phyloP scores from a whole-genome alignment of 2,797 vertebrate genomes.

The Pseudochirops corinnae region DNA sequence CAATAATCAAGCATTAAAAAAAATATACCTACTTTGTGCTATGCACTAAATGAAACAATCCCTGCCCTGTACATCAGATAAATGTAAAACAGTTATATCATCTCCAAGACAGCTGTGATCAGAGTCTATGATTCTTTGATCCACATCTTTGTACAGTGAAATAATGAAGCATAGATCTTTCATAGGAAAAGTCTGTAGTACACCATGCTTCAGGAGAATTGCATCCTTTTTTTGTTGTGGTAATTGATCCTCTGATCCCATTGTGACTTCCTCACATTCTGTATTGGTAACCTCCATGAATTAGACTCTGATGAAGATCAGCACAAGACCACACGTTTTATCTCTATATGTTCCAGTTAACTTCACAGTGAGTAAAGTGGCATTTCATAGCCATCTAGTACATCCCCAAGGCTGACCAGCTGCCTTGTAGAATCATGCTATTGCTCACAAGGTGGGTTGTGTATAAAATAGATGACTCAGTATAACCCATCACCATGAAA shows the following conservation, averaged over 20 bases:
- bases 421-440: background rate
- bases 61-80: background rate
- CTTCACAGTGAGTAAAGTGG: background rate
- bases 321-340: background rate
- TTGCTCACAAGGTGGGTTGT: background rate
- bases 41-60: background rate
- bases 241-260: background rate
- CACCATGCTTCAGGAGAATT: background rate
- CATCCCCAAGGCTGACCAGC: background rate
- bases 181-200: background rate
- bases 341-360: background rate
- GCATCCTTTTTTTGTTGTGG: background rate
- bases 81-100: background rate
- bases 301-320: conserved; percentile 16
- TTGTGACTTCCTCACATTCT: background rate
- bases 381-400: background rate
- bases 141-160: background rate
- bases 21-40: background rate
- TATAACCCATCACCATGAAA: conserved; percentile 5
- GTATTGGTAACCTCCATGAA: background rate
- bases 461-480: background rate
- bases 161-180: background rate
- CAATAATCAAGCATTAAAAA: background rate
- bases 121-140: background rate
- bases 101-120: background rate